A percentile compares a stretch with the other conserved stretches of the same genome.
Evolutionary conservation across 2,113 vertebrate genomes (phyloP).

Genomic region (Craseonycteris thonglongyai): DNA sequence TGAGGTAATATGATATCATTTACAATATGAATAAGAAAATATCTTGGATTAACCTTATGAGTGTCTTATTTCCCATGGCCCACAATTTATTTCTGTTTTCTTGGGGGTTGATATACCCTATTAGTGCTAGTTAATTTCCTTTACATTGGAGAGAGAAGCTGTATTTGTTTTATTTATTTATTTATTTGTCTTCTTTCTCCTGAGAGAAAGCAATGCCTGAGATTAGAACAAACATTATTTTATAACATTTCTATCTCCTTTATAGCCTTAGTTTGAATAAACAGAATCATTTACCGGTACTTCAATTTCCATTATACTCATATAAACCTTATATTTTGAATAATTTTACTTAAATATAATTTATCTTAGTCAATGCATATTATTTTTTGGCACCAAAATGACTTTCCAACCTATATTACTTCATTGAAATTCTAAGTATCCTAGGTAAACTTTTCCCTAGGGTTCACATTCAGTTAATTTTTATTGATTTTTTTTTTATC

Average conservation of each 20-base stretch:
- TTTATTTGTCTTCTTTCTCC: background rate
- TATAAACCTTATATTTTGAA: background rate
- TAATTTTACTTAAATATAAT: background rate
- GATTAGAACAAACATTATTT: background rate
- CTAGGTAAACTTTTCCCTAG: background rate
- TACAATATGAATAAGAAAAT: background rate
- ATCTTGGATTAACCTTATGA: background rate
- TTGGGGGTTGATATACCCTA: background rate
- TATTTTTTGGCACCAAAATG: background rate
- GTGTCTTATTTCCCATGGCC: background rate
- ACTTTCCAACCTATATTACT: background rate
- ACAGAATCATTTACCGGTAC: background rate
- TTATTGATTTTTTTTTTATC: background rate
- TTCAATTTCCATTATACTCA: background rate
- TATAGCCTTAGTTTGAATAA: background rate
- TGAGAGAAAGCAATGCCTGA: background rate
- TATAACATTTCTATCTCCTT: background rate
- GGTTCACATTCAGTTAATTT: background rate
- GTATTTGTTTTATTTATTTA: background rate
- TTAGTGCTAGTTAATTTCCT: background rate
- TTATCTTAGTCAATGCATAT: background rate
- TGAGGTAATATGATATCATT: background rate
- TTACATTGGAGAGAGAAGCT: background rate
- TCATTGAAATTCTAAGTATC: background rate
- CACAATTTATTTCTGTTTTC: background rate